Conservation (phyloP, 1,140 invertebrate genomes). For the Diorhabda elongata region DNA sequence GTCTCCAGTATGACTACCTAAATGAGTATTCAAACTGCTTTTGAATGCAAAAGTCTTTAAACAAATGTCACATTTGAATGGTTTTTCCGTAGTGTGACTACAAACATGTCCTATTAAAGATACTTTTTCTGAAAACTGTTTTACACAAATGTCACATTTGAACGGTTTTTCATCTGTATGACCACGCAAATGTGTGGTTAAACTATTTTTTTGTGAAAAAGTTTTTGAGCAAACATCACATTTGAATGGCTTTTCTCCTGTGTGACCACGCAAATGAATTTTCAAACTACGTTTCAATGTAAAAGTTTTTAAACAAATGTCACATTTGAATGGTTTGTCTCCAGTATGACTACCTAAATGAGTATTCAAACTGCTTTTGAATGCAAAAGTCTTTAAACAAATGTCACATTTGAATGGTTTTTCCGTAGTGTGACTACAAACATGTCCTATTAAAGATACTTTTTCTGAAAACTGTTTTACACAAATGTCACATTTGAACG, state of each 20-base stretch:
- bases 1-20: neutral
- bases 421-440: neutral
- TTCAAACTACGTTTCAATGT: neutral
- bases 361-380: neutral
- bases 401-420: conserved; percentile 1
- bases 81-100: neutral
- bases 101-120: neutral
- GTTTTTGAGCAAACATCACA: neutral
- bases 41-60: neutral
- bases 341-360: neutral
- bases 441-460: neutral
- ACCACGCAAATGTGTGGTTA: neutral
- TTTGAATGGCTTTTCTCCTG: neutral
- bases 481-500: neutral
- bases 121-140: neutral
- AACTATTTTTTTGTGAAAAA: neutral
- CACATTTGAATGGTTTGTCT: neutral
- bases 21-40: neutral
- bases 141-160: neutral
- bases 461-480: neutral
- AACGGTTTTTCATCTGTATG: neutral
- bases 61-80: conserved; percentile 4
- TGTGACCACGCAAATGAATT: neutral
- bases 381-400: neutral
- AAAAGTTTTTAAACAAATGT: neutral